These are phyloP conservation scores for Fundulus diaphanus DNA, from an alignment of 2,797 vertebrate species.

Conservation along the genomic window DNA sequence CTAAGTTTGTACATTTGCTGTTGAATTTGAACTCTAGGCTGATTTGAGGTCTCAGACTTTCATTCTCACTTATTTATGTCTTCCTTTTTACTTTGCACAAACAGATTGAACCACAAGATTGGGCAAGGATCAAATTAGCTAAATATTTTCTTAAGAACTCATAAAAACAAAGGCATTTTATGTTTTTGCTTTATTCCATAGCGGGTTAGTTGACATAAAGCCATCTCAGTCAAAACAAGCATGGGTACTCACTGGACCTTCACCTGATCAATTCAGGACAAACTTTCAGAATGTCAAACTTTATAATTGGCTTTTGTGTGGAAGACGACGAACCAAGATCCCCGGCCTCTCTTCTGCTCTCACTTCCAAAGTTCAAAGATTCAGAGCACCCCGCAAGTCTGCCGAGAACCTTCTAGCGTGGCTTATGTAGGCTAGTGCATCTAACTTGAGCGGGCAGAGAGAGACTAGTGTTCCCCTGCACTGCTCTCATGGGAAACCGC, in stretches of 20 bases:
- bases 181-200: neutral
- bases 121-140: neutral
- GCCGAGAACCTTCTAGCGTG: conserved; percentile 40
- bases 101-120: neutral
- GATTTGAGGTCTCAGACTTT: neutral
- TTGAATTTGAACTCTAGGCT: too few species aligned
- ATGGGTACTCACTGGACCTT: neutral
- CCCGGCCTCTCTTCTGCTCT: neutral
- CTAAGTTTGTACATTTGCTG: too few species aligned
- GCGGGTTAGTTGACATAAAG: neutral
- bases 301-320: conserved; percentile 2
- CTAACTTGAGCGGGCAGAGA: conserved; percentile 61
- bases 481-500: conserved; percentile 74
- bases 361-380: conserved; percentile 7
- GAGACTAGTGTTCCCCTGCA: conserved; percentile 67
- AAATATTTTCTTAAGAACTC: neutral
- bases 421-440: conserved; percentile 77
- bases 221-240: neutral
- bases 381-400: conserved; percentile 5
- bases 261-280: neutral
- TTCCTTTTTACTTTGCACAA: neutral
- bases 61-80: neutral
- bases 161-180: neutral
- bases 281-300: neutral
- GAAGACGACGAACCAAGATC: neutral